A percentile compares a stretch with the other conserved stretches of the same genome.
Conservation (phyloP, 1,140 invertebrate genomes). For the Hyles euphorbiae region DNA sequence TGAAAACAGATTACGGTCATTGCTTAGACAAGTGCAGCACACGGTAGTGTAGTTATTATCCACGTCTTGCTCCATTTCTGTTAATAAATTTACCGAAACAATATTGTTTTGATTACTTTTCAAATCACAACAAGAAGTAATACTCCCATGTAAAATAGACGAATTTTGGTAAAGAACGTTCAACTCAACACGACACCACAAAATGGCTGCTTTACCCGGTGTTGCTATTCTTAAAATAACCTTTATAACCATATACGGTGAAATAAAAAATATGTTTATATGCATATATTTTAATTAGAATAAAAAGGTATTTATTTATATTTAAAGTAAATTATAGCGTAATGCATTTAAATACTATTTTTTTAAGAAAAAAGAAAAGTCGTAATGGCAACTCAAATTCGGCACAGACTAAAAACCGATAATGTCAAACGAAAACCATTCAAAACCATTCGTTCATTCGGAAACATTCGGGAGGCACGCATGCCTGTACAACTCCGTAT, state of each 20-base stretch:
- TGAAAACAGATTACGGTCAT: constrained; percentile 52
- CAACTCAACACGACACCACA: constrained; percentile 64
- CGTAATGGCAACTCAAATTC: background rate
- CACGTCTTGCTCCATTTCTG: constrained; percentile 60
- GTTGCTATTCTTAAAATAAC: constrained; percentile 28
- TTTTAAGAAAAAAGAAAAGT: too few relatives aligned
- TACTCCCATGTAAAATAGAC: constrained; percentile 74
- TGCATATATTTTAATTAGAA: too few relatives aligned
- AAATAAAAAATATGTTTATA: too few relatives aligned
- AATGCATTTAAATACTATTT: too few relatives aligned
- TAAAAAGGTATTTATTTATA: too few relatives aligned
- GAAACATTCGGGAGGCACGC: too few relatives aligned
- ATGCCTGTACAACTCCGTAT: too few relatives aligned
- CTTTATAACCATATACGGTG: background rate
- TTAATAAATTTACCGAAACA: constrained; percentile 11
- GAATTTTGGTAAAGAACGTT: constrained; percentile 58
- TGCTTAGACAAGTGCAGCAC: constrained; percentile 57
- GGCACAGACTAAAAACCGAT: too few relatives aligned
- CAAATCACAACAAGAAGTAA: constrained; percentile 72
- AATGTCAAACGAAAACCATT: too few relatives aligned
- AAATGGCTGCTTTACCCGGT: constrained; percentile 67
- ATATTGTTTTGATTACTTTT: constrained; percentile 38
- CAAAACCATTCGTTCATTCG: too few relatives aligned
- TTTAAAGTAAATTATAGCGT: too few relatives aligned
- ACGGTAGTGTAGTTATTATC: constrained; percentile 44